These are phyloP conservation scores for Alces alces DNA, from an alignment of 2,113 vertebrate species.

Conservation along the genomic window DNA sequence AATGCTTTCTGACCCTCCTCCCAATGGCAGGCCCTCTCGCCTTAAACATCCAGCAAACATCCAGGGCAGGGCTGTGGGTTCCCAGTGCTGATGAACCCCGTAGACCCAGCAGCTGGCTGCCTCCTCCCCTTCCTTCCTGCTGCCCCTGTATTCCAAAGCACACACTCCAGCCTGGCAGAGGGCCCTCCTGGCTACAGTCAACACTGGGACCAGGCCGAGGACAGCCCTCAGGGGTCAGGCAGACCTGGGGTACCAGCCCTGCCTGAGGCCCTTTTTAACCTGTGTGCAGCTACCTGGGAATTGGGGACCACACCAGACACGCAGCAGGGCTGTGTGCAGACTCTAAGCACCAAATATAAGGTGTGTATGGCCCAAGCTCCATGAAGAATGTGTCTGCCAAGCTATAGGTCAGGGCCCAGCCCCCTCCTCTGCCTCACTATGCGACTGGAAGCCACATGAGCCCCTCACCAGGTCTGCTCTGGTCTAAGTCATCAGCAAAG, in stretches of 20 bases:
- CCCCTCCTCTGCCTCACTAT: background rate
- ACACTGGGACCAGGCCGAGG: background rate
- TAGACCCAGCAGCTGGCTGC: background rate
- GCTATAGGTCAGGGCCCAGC: background rate
- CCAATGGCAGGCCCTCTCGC: accelerated
- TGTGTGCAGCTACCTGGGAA: background rate
- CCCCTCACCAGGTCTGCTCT: background rate
- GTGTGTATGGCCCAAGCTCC: background rate
- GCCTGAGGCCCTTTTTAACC: background rate
- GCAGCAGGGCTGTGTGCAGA: background rate
- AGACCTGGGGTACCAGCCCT: background rate
- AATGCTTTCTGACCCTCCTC: accelerated
- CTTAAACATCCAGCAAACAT: background rate
- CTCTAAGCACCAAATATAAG: background rate
- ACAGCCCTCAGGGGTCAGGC: background rate
- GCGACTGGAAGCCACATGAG: too few relatives aligned
- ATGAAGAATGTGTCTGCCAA: accelerated
- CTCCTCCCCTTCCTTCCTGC: background rate
- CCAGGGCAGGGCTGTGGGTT: background rate
- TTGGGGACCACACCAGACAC: background rate
- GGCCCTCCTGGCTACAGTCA: background rate
- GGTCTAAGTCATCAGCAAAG: background rate
- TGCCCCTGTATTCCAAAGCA: accelerated
- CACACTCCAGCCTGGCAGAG: background rate
- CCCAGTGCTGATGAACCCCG: background rate